phyloP scores from a whole-genome alignment of 1,140 invertebrate genomes.

The Thaumetopoea pityocampa region DNA sequence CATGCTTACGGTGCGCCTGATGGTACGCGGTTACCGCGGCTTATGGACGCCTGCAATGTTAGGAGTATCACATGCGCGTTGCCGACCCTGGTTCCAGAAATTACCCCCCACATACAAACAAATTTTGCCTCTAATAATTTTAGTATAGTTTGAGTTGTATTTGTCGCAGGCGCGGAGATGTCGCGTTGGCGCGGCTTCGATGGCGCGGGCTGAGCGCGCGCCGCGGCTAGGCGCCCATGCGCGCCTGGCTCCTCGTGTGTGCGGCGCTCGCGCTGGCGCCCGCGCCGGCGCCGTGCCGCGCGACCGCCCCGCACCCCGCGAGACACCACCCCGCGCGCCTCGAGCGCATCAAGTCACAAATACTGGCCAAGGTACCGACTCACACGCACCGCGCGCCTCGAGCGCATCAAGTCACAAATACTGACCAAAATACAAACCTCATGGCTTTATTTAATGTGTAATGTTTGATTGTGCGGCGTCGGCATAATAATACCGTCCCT shows the following conservation, averaged over 20 bases:
- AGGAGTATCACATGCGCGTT: too few relatives aligned
- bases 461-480: too few relatives aligned
- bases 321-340: conserved; percentile 17
- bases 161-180: conserved; percentile 49
- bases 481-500: too few relatives aligned
- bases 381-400: conserved; percentile 35
- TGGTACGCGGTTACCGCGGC: too few relatives aligned
- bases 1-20: too few relatives aligned
- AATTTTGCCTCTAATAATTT: too few relatives aligned
- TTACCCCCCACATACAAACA: too few relatives aligned
- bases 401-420: conserved; percentile 64
- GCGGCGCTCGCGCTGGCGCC: conserved; percentile 67
- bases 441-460: neutral
- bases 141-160: too few relatives aligned
- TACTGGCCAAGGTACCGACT: conserved; percentile 59
- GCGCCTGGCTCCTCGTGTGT: conserved; percentile 64
- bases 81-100: too few relatives aligned
- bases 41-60: too few relatives aligned
- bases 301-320: conserved; percentile 35
- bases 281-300: conserved; percentile 56
- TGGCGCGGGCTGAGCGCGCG: conserved; percentile 57
- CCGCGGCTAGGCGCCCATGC: conserved; percentile 63
- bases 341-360: conserved; percentile 44
- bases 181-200: conserved; percentile 50
- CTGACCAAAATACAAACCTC: conserved; percentile 48